Conservation (phyloP, 2,888 invertebrate genomes). For the Athalia cordata region DNA sequence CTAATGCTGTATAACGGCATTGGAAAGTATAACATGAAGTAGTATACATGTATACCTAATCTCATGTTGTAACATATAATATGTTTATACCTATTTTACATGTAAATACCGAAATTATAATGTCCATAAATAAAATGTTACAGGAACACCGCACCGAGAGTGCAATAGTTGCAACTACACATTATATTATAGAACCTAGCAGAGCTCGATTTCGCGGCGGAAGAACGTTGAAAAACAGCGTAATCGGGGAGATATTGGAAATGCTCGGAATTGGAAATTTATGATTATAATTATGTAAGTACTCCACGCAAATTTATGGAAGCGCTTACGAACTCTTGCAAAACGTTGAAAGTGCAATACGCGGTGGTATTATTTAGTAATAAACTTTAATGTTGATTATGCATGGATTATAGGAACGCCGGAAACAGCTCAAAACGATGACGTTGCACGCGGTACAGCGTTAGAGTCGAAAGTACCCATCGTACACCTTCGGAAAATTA, state of each 20-base stretch:
- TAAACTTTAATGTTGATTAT: constrained; percentile 51
- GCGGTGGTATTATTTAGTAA: constrained; percentile 63
- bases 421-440: constrained; percentile 17
- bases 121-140: too few species aligned
- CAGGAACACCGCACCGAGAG: too few species aligned
- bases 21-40: too few species aligned
- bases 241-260: not conserved
- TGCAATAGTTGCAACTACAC: too few species aligned
- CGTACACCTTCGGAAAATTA: not conserved
- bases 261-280: constrained; percentile 16
- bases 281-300: constrained; percentile 33
- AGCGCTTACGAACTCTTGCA: constrained; percentile 58
- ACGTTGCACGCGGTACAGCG: not conserved
- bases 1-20: too few species aligned
- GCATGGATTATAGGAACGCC: constrained; percentile 43
- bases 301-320: constrained; percentile 50
- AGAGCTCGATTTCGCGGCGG: not conserved
- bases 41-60: too few species aligned
- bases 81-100: too few species aligned
- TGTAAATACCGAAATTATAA: too few species aligned
- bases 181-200: too few species aligned
- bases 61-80: too few species aligned
- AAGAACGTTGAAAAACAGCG: constrained; percentile 1
- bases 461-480: constrained; percentile 5
- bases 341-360: constrained; percentile 67